Evolutionary conservation across 2,888 invertebrate species (phyloP).

Genomic region (Rutpela maculata): DNA sequence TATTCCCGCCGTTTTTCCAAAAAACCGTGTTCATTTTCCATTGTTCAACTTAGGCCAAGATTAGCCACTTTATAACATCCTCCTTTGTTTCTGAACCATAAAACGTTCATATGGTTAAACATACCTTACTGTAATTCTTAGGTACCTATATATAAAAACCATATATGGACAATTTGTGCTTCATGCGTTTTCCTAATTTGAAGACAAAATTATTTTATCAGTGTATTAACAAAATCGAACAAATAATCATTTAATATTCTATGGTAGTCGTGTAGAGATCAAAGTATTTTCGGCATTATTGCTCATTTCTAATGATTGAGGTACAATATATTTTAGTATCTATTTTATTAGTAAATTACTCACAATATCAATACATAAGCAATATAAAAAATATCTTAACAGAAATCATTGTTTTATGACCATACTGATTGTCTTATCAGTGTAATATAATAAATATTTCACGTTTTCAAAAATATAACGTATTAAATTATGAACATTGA

Average conservation of each 20-base stretch:
- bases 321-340: not conserved
- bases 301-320: not conserved
- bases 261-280: slow-evolving; percentile 11
- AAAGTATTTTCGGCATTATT: slow-evolving; percentile 21
- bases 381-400: slow-evolving; percentile 30
- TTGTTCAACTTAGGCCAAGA: too few species aligned
- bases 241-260: slow-evolving; percentile 2
- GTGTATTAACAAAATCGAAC: not conserved
- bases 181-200: not conserved
- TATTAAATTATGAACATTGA: too few species aligned
- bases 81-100: too few species aligned
- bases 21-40: too few species aligned
- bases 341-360: slow-evolving; percentile 25
- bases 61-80: too few species aligned
- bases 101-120: too few species aligned
- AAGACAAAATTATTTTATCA: not conserved
- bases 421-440: slow-evolving; percentile 29
- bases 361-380: slow-evolving; percentile 18
- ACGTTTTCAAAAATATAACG: too few species aligned
- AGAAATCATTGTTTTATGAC: slow-evolving; percentile 22
- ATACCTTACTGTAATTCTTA: too few species aligned
- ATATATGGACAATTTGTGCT: not conserved
- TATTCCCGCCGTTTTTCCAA: too few species aligned
- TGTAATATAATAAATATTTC: slow-evolving; percentile 23
- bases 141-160: too few species aligned